These are phyloP conservation scores for Zaprionus lineosus DNA, from an alignment of 2,888 invertebrate genomes.

Conservation along the genomic window DNA sequence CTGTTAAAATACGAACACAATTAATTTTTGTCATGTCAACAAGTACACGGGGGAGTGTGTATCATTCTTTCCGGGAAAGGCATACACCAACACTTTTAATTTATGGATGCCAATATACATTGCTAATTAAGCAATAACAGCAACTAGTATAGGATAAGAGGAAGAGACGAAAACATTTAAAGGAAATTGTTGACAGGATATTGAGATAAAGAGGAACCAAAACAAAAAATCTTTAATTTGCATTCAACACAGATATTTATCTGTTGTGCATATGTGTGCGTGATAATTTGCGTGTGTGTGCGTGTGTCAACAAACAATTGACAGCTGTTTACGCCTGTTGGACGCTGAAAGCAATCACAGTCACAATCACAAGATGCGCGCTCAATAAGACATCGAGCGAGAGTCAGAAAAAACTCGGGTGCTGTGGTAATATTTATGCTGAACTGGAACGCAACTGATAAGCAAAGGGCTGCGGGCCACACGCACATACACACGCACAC, in stretches of 20 bases:
- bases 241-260: conserved; percentile 7
- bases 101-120: too few relatives aligned
- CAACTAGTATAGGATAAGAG: too few relatives aligned
- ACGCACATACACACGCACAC: conserved; percentile 7
- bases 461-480: conserved; percentile 16
- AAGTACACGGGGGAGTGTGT: too few relatives aligned
- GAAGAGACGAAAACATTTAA: too few relatives aligned
- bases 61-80: too few relatives aligned
- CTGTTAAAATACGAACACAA: too few relatives aligned
- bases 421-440: too few relatives aligned
- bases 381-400: conserved; percentile 7
- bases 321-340: conserved; percentile 76
- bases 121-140: too few relatives aligned
- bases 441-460: conserved; percentile 60
- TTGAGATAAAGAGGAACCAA: too few relatives aligned
- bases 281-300: conserved; percentile 5
- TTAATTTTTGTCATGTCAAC: too few relatives aligned
- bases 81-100: too few relatives aligned
- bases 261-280: not conserved
- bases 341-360: conserved; percentile 44
- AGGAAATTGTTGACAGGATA: too few relatives aligned
- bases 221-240: conserved; percentile 30
- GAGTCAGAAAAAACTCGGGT: conserved; percentile 4
- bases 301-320: conserved; percentile 57
- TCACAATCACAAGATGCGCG: conserved; percentile 1